Percentiles rank a stretch among this genome's conserved stretches.
Evolutionary conservation across 2,888 invertebrate genomes (phyloP).

Genomic region (Hedya salicella): DNA sequence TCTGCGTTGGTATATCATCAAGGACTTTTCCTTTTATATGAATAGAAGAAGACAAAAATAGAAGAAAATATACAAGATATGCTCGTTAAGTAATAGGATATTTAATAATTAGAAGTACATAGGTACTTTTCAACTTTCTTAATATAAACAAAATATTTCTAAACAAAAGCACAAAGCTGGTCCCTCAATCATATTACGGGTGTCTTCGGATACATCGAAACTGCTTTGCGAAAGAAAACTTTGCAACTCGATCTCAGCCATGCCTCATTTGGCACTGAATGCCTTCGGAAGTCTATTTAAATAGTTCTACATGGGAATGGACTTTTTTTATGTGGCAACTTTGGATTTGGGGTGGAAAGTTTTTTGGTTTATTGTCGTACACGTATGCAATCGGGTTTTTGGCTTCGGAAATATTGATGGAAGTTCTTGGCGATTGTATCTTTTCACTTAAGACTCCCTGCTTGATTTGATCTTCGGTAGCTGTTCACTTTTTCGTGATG

Average conservation of each 20-base stretch:
- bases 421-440: not conserved
- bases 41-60: too few relatives aligned
- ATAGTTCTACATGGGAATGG: conserved; percentile 50
- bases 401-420: conserved; percentile 4
- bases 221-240: conserved; percentile 58
- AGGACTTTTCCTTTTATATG: too few relatives aligned
- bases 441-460: too few relatives aligned
- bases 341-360: conserved; percentile 32
- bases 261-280: conserved; percentile 61
- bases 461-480: too few relatives aligned
- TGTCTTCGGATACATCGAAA: conserved; percentile 48
- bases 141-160: not conserved
- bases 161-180: conserved; percentile 18
- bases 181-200: conserved; percentile 20
- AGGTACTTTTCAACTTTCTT: not conserved
- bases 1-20: too few relatives aligned
- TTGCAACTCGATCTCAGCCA: conserved; percentile 55
- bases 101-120: too few relatives aligned
- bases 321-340: conserved; percentile 37
- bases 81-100: too few relatives aligned
- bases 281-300: conserved; percentile 59
- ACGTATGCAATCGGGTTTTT: conserved; percentile 11
- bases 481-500: too few relatives aligned
- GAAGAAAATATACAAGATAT: too few relatives aligned
- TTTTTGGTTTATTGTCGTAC: conserved; percentile 38